Evolutionary conservation across 2,113 vertebrate genomes (phyloP), one percentile per base, ranked within the genome.

Genomic region (Protomyctophum bolini): DNA sequence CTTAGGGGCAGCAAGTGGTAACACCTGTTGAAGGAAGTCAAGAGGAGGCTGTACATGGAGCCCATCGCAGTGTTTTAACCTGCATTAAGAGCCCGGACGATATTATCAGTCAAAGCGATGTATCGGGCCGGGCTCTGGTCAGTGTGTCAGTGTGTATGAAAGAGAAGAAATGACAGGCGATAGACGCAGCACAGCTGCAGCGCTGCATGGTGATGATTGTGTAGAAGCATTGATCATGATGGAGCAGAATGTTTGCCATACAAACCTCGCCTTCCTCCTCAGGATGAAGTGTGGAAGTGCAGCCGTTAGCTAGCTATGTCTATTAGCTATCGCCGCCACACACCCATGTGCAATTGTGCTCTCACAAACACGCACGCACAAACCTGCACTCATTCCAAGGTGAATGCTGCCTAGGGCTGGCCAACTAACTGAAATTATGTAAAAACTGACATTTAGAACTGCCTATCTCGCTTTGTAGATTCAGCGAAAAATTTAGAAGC

Each of bases 131-230:
- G 33, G 66, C 64, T 46, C 46, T 63, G 58, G 58, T 59, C 33
- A 48, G 29, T 29, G 41, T 45, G 48, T 14, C 7, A 6, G 50
- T 68, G 33, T 56, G 2, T 58, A 63, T 52, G 49, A 67, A 74
- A 57, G 75, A 83, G 83, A 81, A 76, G 63, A 84, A 87, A 79
- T 57, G 11, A 74, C 70, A 79, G 58, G 41, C 63, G 72, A 28
- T 6, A 81, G 33, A 1, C 33, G 4, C 33, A 33, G 66, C 74
- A 50, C 54, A 46, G 72, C 75, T 51, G 70, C 45, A 73, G 80
- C 11, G 57, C 56, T 33, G 33, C 33, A n/a, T 83, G 74, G 78
- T 41, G 33, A 6, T 41, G 33, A 41, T 2, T 41, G 79, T 52
- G 64, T 65, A 84, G 70, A 81, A 70, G 80, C 76, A 70, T 63